Percentiles rank a stretch among this genome's conserved stretches.
Conservation (phyloP, 2,888 invertebrate species). For the Folsomia manolachei region DNA sequence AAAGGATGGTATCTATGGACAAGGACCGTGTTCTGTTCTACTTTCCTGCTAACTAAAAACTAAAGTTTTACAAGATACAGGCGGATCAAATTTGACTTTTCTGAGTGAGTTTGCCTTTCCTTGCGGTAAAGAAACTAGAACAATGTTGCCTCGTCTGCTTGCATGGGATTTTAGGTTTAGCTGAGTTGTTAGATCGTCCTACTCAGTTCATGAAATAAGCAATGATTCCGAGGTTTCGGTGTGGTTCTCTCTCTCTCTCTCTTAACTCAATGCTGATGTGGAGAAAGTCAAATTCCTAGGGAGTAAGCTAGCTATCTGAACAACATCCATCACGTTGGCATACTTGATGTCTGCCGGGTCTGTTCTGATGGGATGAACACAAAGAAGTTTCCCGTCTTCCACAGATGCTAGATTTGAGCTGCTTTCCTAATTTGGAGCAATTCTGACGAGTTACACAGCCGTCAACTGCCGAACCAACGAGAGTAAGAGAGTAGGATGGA, state of each 20-base stretch:
- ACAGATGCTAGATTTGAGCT: not conserved
- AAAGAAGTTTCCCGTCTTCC: not conserved
- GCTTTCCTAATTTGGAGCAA: not conserved
- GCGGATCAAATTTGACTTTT: constrained; percentile 29
- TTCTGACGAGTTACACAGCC: not conserved
- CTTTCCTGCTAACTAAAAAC: constrained; percentile 15
- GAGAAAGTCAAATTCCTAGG: constrained; percentile 1
- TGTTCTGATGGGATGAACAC: no score
- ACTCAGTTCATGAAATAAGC: no score
- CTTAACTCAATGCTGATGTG: no score
- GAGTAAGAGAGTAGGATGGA: not conserved
- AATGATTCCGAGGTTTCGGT: no score
- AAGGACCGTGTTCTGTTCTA: not conserved
- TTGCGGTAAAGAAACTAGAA: no score
- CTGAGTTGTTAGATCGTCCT: no score
- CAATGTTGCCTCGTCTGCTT: no score
- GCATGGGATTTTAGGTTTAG: no score
- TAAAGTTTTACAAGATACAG: constrained; percentile 34
- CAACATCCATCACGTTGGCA: constrained; percentile 30
- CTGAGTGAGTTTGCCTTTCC: not conserved
- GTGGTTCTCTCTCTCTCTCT: no score
- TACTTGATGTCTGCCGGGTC: not conserved
- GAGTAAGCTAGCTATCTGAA: constrained; percentile 2
- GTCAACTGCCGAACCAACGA: no score
- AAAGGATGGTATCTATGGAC: not conserved